Conservation (phyloP, 2,888 invertebrate species). For the Byasa hedistus region DNA sequence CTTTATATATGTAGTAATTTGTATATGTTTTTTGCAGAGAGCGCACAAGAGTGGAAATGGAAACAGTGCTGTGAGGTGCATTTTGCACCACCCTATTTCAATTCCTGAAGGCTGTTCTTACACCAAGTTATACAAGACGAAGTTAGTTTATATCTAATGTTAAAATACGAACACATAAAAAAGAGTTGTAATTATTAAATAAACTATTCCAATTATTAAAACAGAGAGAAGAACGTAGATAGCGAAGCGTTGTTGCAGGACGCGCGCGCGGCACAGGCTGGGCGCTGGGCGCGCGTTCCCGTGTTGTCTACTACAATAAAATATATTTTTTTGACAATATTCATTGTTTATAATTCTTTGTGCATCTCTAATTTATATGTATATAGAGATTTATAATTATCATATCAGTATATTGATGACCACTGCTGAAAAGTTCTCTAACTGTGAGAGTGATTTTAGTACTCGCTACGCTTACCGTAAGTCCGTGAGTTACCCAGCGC, state of each 20-base stretch:
- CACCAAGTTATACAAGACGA: slow-evolving; percentile 80
- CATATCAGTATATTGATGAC: no score
- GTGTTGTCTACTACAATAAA: slow-evolving; percentile 80
- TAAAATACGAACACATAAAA: slow-evolving; percentile 78
- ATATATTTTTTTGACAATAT: slow-evolving; percentile 80
- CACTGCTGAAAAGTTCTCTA: no score
- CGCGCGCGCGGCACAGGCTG: slow-evolving; percentile 76
- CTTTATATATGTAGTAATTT: no score
- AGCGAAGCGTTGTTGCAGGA: slow-evolving; percentile 77
- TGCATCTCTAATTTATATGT: no score
- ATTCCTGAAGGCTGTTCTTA: slow-evolving; percentile 81
- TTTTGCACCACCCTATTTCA: slow-evolving; percentile 77
- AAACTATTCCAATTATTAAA: slow-evolving; percentile 81
- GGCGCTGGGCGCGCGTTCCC: slow-evolving; percentile 72
- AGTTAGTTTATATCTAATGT: slow-evolving; percentile 78
- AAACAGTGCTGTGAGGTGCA: slow-evolving; percentile 92
- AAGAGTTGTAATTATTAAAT: slow-evolving; percentile 80
- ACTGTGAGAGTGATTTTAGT: no score
- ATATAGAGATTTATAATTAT: no score
- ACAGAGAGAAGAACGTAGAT: slow-evolving; percentile 77
- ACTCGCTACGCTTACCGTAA: no score
- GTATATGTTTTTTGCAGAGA: slow-evolving; percentile 57
- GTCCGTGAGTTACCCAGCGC: no score
- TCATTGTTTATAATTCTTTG: slow-evolving; percentile 40
- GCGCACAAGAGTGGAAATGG: slow-evolving; percentile 91